Percentiles rank a stretch among this genome's conserved stretches.
phyloP scores from a whole-genome alignment of 2,113 vertebrate species.

The Tricholaema leucomelas region DNA sequence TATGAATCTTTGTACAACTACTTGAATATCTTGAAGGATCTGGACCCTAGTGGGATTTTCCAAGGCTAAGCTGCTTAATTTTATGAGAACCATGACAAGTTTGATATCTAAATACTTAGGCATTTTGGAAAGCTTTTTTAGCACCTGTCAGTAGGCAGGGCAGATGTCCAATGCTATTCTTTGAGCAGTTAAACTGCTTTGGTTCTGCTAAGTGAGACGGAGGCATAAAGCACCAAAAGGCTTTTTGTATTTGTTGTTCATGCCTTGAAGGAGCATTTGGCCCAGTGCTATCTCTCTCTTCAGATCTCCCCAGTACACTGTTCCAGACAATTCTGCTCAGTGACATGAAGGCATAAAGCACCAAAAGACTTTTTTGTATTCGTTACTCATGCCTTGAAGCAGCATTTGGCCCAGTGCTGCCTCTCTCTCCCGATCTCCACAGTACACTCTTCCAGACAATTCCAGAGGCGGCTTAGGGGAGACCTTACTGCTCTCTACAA shows the following conservation, averaged over 20 bases:
- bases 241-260: neutral
- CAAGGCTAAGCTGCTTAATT: neutral
- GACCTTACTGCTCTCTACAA: too few relatives aligned
- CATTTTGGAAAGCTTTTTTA: neutral
- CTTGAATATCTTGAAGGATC: neutral
- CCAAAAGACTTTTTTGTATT: neutral
- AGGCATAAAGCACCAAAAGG: neutral
- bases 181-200: neutral
- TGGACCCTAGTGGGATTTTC: neutral
- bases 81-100: neutral
- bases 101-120: neutral
- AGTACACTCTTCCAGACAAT: conserved; percentile 28
- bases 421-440: neutral
- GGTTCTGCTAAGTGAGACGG: neutral
- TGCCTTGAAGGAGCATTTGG: neutral
- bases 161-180: neutral
- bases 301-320: neutral
- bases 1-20: neutral
- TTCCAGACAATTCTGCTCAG: conserved; percentile 13
- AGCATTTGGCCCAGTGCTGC: neutral
- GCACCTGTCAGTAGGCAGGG: neutral
- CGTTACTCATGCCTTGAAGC: neutral
- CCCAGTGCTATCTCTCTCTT: neutral
- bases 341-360: neutral
- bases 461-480: too few relatives aligned